Evolutionary conservation across 2,113 vertebrate species (phyloP).

Genomic region (Naja naja): DNA sequence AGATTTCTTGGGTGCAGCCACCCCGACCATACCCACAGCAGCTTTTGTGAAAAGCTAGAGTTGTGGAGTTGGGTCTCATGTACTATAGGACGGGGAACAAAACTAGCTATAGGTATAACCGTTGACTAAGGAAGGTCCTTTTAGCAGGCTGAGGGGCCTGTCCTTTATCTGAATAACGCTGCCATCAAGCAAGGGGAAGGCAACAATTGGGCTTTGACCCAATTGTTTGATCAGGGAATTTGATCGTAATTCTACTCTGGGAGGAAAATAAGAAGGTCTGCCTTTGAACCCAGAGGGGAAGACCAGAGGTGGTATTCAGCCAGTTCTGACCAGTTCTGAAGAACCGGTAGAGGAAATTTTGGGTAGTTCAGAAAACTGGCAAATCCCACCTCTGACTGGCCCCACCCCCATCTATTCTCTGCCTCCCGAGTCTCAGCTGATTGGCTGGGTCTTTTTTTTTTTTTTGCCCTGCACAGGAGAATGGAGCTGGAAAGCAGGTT

Average conservation of each 20-base stretch:
- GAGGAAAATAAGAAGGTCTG: not conserved
- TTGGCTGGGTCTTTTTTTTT: too few species aligned
- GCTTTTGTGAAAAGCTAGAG: not conserved
- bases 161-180: not conserved
- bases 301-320: too few species aligned
- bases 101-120: not conserved
- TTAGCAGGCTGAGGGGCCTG: not conserved
- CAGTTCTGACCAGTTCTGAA: too few species aligned
- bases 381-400: too few species aligned
- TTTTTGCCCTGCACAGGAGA: too few species aligned
- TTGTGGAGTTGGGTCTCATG: not conserved
- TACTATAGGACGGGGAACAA: not conserved
- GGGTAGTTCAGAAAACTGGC: too few species aligned
- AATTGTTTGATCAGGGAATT: not conserved
- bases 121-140: not conserved
- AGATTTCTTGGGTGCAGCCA: not conserved
- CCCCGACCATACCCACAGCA: not conserved
- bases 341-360: too few species aligned
- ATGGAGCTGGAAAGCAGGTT: too few species aligned
- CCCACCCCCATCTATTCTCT: too few species aligned
- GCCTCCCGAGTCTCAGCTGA: too few species aligned
- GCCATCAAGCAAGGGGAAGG: not conserved
- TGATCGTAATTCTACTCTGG: not conserved
- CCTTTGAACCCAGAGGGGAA: not conserved
- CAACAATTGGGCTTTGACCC: not conserved